phyloP scores from a whole-genome alignment of 1,140 invertebrate species.

The Papilio dardanus region DNA sequence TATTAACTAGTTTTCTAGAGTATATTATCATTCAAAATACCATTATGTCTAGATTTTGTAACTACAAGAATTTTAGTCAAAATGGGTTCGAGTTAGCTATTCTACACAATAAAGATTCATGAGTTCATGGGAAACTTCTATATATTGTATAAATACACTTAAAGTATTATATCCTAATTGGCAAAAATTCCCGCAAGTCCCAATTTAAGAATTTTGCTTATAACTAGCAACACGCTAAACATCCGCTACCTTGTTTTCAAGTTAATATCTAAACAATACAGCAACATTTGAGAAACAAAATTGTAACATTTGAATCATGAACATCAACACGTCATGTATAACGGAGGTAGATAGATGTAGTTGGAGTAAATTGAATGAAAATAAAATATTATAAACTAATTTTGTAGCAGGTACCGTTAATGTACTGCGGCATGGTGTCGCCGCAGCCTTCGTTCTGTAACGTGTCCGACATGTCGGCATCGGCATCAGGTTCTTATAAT shows the following conservation, averaged over 20 bases:
- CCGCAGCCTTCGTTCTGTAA: constrained; percentile 77
- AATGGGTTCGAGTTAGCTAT: background rate
- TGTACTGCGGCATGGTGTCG: constrained; percentile 77
- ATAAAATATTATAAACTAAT: constrained; percentile 27
- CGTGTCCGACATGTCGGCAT: constrained; percentile 71
- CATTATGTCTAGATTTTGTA: background rate
- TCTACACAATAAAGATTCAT: too few species aligned
- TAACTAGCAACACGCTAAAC: too few species aligned
- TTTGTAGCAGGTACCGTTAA: constrained; percentile 66
- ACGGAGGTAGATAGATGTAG: too few species aligned
- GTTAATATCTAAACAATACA: too few species aligned
- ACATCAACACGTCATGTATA: too few species aligned
- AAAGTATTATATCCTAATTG: background rate
- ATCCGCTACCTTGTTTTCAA: too few species aligned
- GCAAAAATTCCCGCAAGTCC: too few species aligned
- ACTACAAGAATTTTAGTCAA: background rate
- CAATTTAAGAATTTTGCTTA: too few species aligned
- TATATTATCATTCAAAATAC: background rate
- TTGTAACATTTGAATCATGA: background rate
- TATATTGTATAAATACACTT: too few species aligned
- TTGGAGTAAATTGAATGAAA: background rate
- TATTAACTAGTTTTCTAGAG: too few species aligned
- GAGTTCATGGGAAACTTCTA: too few species aligned
- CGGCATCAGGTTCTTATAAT: constrained; percentile 65
- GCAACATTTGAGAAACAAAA: background rate